These are phyloP conservation scores for Lordiphosa andalusiaca DNA, from an alignment of 2,888 invertebrate genomes.

Conservation along the genomic window DNA sequence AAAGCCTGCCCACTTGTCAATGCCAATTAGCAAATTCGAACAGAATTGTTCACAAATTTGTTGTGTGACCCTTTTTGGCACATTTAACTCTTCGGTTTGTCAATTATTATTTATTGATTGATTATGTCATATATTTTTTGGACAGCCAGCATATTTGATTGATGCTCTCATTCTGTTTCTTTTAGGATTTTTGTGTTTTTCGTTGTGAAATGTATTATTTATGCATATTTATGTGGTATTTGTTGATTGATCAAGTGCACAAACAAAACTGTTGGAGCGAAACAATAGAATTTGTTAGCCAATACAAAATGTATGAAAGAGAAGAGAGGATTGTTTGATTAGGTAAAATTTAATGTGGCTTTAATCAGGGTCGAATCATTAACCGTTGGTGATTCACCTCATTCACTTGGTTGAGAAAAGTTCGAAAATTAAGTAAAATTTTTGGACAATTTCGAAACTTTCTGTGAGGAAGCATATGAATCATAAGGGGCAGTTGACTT, in stretches of 20 bases:
- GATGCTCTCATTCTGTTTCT: slow-evolving; percentile 16
- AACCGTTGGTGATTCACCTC: too few species aligned
- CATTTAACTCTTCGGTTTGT: slow-evolving; percentile 21
- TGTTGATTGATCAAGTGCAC: slow-evolving; percentile 4
- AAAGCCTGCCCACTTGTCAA: slow-evolving; percentile 11
- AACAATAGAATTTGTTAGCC: too few species aligned
- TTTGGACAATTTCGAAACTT: too few species aligned
- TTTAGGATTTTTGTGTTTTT: neutral
- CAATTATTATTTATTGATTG: slow-evolving; percentile 32
- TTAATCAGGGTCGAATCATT: too few species aligned
- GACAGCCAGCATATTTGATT: slow-evolving; percentile 28
- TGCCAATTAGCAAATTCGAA: slow-evolving; percentile 24
- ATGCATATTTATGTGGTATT: slow-evolving; percentile 32
- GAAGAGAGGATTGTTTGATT: too few species aligned
- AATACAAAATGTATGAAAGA: too few species aligned
- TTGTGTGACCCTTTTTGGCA: slow-evolving; percentile 18
- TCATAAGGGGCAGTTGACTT: too few species aligned
- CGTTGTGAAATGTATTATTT: slow-evolving; percentile 18
- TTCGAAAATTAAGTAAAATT: too few species aligned
- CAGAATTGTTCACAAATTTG: neutral
- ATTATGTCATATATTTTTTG: slow-evolving; percentile 32
- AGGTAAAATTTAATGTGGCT: too few species aligned
- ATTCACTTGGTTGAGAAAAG: too few species aligned
- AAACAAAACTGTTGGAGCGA: too few species aligned
- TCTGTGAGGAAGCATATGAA: too few species aligned